A percentile compares a stretch with the other conserved stretches of the same genome.
phyloP scores from a whole-genome alignment of 2,797 vertebrate species.

The Mycteria americana region DNA sequence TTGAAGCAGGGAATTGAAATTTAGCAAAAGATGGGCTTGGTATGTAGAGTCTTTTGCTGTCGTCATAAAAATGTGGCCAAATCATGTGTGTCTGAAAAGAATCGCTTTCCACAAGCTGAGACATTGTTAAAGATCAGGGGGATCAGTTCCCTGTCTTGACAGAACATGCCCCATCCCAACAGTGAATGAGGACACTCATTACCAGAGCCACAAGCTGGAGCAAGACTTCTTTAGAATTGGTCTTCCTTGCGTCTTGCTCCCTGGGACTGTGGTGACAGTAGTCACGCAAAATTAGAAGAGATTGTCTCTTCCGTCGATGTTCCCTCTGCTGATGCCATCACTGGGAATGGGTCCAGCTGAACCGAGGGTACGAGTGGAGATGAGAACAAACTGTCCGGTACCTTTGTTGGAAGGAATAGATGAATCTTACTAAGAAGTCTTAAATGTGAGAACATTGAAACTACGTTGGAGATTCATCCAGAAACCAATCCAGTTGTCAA shows the following conservation, averaged over 20 bases:
- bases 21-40: not conserved
- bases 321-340: not conserved
- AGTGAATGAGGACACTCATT: not conserved
- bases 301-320: not conserved
- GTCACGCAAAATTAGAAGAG: not conserved
- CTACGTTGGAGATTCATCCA: not conserved
- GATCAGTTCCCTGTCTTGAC: not conserved
- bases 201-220: not conserved
- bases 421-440: not conserved
- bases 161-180: not conserved
- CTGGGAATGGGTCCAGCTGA: not conserved
- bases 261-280: not conserved
- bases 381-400: not conserved
- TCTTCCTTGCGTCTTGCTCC: not conserved
- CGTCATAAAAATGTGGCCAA: not conserved
- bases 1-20: not conserved
- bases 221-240: not conserved
- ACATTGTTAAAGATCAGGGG: not conserved
- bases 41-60: not conserved
- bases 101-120: not conserved
- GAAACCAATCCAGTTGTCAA: not conserved
- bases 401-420: not conserved
- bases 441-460: not conserved
- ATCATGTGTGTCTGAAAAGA: not conserved
- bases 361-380: not conserved